phyloP scores from a whole-genome alignment of 1,140 invertebrate genomes.

The Drosophila nigrodunni region DNA sequence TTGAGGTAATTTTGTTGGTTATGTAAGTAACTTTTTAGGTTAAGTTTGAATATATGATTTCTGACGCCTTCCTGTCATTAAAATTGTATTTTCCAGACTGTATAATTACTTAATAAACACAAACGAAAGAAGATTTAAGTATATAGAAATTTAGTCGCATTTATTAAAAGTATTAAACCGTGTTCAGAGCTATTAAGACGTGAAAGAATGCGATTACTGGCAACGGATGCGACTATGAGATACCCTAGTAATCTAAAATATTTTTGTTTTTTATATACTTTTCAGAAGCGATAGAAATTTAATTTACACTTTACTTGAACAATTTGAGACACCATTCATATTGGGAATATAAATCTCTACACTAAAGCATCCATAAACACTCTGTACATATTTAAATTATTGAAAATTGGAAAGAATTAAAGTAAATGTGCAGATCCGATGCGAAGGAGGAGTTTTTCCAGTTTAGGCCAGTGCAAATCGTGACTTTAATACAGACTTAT shows the following conservation, averaged over 20 bases:
- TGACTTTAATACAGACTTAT: slow-evolving; percentile 19
- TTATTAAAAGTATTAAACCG: slow-evolving; percentile 19
- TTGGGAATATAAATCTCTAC: too few relatives aligned
- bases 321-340: too few relatives aligned
- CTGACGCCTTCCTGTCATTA: background rate
- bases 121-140: background rate
- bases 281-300: too few relatives aligned
- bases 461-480: slow-evolving; percentile 19
- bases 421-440: background rate
- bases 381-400: background rate
- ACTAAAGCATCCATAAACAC: too few relatives aligned
- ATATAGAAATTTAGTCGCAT: background rate
- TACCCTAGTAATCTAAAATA: background rate
- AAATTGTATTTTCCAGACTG: background rate
- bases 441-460: slow-evolving; percentile 22
- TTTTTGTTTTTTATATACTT: too few relatives aligned
- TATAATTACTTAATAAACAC: slow-evolving; percentile 15
- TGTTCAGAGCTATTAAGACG: background rate
- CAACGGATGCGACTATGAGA: background rate
- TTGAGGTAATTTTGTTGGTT: background rate
- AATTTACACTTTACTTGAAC: too few relatives aligned
- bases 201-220: background rate
- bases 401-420: background rate
- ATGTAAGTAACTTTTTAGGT: too few relatives aligned
- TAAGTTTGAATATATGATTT: background rate